Conservation (phyloP, 1,140 invertebrate species). For the Trichonephila clavata region DNA sequence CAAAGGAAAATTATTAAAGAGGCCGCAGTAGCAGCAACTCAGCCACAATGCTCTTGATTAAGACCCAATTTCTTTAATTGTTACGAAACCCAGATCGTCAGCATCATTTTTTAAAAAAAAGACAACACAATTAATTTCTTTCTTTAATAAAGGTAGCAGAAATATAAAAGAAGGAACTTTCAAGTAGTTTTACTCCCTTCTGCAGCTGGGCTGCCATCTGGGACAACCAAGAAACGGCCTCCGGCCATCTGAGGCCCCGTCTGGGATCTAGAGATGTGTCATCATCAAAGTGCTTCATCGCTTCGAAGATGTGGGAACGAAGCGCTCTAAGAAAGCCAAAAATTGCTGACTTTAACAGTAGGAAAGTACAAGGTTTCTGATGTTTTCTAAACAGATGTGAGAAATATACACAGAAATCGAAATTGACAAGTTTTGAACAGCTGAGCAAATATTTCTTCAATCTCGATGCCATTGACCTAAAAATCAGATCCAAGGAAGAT, state of each 20-base stretch:
- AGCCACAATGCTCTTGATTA: not conserved
- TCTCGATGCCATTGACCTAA: not conserved
- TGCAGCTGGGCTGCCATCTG: conserved; percentile 27
- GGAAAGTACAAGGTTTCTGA: not conserved
- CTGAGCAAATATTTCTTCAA: not conserved
- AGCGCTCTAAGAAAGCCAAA: not conserved
- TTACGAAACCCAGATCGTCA: conserved; percentile 20
- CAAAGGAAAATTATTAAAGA: not conserved
- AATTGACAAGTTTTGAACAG: not conserved
- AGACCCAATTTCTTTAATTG: not conserved
- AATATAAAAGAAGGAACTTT: not conserved
- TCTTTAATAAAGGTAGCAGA: not conserved
- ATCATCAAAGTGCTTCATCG: not conserved
- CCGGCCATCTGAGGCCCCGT: not conserved
- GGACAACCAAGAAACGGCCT: not conserved
- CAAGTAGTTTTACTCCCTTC: not conserved
- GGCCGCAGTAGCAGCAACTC: not conserved
- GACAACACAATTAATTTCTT: not conserved
- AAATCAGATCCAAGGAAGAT: not conserved
- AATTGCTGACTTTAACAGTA: not conserved
- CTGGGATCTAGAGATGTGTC: not conserved
- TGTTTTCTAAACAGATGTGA: not conserved
- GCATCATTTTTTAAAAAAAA: not conserved
- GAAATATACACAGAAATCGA: not conserved
- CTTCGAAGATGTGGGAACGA: not conserved